Evolutionary conservation across 1,140 invertebrate genomes (phyloP), one percentile per base, ranked within the genome.

Genomic region (Nasonia giraulti): DNA sequence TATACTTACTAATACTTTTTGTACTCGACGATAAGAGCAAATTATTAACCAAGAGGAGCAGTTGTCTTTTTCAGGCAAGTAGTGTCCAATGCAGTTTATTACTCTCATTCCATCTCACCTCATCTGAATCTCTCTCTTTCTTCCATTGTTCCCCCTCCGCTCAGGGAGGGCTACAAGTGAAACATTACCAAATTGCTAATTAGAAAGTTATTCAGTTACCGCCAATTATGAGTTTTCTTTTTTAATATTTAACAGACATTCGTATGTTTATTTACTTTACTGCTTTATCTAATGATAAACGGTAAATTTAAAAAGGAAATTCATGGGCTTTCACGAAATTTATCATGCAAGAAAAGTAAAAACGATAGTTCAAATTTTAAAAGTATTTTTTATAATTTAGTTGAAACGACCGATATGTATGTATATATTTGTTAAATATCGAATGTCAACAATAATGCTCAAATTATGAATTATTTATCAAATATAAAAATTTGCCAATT

Each of bases 151-250:
- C 91, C 89, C 91, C 91, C 91, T 92, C 91, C 91, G 90, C 91
- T 90, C 91, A 91, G 90, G 92, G 92, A 93, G 92, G 92, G 91
- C 92, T 93, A 93, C 89, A 93, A 93, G 92, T 93, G 90, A 93
- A 93, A 93, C 91, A 93, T 92, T 90, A 93, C 90, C 92, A 93
- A 93, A 93, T 89, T 89, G 87, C 88, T 89, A 92, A 93, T 93
- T 93, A 93, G 92, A 92, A 91, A 87, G 27, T 81, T 80, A 85
- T 88, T 87, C 20, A 75, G 27, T 44, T 78, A 80, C 55, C 85
- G 79, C 88, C 86, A 83, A 77, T 80, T 86, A 55, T 47, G 87
- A 87, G 11, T 87, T 87, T 87, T 89, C 88, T 87, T 87, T 80
- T 87, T 89, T 50, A 82, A 40, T 62, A 69, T 77, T 77, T 77